phyloP scores from a whole-genome alignment of 2,888 invertebrate species.

The Clistopyga incitator region DNA sequence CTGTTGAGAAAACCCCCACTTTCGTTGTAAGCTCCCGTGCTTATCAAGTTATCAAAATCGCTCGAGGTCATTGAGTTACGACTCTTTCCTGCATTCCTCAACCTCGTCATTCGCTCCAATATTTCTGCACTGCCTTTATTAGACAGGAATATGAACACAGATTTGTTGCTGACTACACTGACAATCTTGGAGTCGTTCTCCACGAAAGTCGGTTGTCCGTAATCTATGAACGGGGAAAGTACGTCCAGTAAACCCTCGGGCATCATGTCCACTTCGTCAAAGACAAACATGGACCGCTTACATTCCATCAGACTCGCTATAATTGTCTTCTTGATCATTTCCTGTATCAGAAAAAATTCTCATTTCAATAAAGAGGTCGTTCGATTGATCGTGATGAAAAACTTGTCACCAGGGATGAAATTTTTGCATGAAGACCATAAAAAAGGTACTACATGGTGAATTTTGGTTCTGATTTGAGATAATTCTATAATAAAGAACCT shows the following conservation, averaged over 20 bases:
- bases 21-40: conserved; percentile 89
- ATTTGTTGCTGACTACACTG: conserved; percentile 87
- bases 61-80: conserved; percentile 88
- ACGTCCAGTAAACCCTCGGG: conserved; percentile 92
- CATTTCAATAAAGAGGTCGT: background rate
- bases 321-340: conserved; percentile 78
- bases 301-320: conserved; percentile 89
- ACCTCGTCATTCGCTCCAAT: conserved; percentile 86
- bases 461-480: too few species aligned
- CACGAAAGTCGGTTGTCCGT: conserved; percentile 83
- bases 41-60: conserved; percentile 90
- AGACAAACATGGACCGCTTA: conserved; percentile 93
- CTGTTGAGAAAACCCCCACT: conserved; percentile 93
- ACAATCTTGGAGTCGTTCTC: conserved; percentile 73
- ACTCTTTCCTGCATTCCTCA: conserved; percentile 87
- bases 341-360: conserved; percentile 36
- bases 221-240: conserved; percentile 95
- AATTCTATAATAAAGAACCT: conserved; percentile 81
- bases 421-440: too few species aligned
- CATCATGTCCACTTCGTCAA: conserved; percentile 99
- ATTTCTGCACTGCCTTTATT: conserved; percentile 93
- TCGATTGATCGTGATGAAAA: background rate
- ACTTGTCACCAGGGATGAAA: background rate
- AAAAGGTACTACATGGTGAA: too few species aligned
- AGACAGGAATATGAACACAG: conserved; percentile 95